These are phyloP conservation scores for Atrichornis clamosus DNA, from an alignment of 2,113 vertebrate species.

Conservation along the genomic window DNA sequence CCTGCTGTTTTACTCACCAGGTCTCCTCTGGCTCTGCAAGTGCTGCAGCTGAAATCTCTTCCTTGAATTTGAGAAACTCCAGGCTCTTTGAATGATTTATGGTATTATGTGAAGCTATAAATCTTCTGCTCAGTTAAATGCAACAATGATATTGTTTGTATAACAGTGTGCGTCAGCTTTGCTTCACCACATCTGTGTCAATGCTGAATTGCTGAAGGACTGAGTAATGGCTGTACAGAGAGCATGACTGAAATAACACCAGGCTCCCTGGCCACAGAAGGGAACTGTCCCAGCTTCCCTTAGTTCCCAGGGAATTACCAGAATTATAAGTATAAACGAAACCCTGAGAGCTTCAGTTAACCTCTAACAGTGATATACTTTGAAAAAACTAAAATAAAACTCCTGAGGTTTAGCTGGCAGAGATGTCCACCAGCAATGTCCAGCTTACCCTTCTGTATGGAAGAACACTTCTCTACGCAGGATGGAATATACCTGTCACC, in stretches of 20 bases:
- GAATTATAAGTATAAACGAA: background rate
- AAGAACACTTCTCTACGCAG: background rate
- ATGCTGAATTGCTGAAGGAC: background rate
- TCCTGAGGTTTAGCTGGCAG: background rate
- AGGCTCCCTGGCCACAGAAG: background rate
- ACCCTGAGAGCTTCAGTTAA: background rate
- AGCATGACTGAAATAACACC: background rate
- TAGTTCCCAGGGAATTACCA: background rate
- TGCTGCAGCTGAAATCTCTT: background rate
- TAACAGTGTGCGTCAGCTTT: background rate
- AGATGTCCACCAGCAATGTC: background rate
- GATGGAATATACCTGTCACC: rapidly evolving
- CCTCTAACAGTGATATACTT: background rate
- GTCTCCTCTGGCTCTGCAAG: background rate
- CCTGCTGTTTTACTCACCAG: background rate
- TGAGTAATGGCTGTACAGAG: background rate
- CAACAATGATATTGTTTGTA: background rate
- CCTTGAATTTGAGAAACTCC: background rate
- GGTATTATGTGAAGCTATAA: background rate
- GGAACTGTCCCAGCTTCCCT: background rate
- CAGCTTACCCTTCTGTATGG: background rate
- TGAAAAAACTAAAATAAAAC: background rate
- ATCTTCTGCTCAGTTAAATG: background rate
- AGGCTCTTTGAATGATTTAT: slow-evolving; percentile 10
- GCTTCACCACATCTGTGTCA: background rate